A percentile compares a stretch with the other conserved stretches of the same genome.
phyloP scores from a whole-genome alignment of 1,140 invertebrate genomes.

The Agrilus planipennis region DNA sequence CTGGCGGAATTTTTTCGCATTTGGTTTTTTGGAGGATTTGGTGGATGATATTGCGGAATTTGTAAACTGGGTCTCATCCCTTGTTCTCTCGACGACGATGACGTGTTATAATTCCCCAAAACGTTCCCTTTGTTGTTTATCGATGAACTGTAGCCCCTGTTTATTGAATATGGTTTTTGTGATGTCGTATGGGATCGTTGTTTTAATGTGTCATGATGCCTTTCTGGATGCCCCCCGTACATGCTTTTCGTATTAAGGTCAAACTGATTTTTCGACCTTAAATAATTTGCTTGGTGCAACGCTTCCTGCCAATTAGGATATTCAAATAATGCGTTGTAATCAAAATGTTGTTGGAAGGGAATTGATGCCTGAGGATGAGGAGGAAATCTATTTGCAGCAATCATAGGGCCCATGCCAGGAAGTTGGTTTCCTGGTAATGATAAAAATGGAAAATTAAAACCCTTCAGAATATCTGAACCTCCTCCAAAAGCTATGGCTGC shows the following conservation, averaged over 20 bases:
- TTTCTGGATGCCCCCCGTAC: constrained; percentile 17
- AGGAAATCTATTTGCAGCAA: constrained; percentile 27
- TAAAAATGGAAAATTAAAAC: constrained; percentile 30
- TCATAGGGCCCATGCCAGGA: constrained; percentile 39
- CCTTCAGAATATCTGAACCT: constrained; percentile 39
- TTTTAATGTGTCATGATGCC: constrained; percentile 11
- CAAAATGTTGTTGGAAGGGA: constrained; percentile 33
- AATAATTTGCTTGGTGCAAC: constrained; percentile 39
- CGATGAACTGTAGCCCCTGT: no score
- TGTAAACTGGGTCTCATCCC: constrained; percentile 26
- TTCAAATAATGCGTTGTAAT: constrained; percentile 46
- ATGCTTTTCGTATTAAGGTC: constrained; percentile 21
- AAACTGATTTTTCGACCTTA: constrained; percentile 26
- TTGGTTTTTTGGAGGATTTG: no score
- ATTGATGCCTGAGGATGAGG: constrained; percentile 36
- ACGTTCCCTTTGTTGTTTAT: no score
- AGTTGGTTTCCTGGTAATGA: constrained; percentile 32
- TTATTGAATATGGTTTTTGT: constrained; percentile 2
- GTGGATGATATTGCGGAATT: constrained; percentile 38
- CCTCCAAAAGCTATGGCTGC: constrained; percentile 22
- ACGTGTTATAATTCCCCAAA: no score
- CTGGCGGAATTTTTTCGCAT: no score
- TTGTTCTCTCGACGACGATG: no score
- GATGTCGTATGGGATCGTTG: constrained; percentile 6
- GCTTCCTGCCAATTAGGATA: constrained; percentile 55